A percentile compares a stretch with the other conserved stretches of the same genome.
Evolutionary conservation across 2,888 invertebrate genomes (phyloP).

Genomic region (Trachelus stipa): DNA sequence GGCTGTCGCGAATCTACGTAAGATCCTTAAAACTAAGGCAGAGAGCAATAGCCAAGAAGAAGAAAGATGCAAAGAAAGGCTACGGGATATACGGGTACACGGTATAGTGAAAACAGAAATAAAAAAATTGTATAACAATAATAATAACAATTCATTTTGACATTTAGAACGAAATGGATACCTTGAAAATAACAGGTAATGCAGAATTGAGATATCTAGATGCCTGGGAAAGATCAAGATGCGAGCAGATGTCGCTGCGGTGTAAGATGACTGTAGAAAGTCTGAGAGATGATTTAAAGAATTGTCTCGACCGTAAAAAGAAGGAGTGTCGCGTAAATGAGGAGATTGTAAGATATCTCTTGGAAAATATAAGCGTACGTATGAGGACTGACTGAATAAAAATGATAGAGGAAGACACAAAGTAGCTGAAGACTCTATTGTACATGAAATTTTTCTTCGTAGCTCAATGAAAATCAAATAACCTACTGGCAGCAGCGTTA

Average conservation of each 20-base stretch:
- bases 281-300: constrained; percentile 48
- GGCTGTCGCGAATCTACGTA: constrained; percentile 32
- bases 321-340: constrained; percentile 60
- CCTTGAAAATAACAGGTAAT: constrained; percentile 41
- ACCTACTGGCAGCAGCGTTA: constrained; percentile 63
- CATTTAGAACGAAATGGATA: constrained; percentile 45
- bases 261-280: constrained; percentile 51
- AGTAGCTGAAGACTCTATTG: not conserved
- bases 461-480: constrained; percentile 60
- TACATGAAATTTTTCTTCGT: constrained; percentile 18
- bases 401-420: not conserved
- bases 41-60: constrained; percentile 31
- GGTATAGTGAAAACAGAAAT: constrained; percentile 14
- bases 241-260: constrained; percentile 57
- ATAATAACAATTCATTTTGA: not conserved
- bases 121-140: not conserved
- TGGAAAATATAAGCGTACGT: constrained; percentile 52
- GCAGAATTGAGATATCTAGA: constrained; percentile 47
- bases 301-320: constrained; percentile 53
- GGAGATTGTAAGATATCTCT: constrained; percentile 58
- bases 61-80: constrained; percentile 32
- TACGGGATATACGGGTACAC: constrained; percentile 40
- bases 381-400: not conserved
- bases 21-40: constrained; percentile 33
- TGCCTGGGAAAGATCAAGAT: constrained; percentile 62